phyloP scores from a whole-genome alignment of 1,140 invertebrate genomes.

The Cryptotermes secundus region DNA sequence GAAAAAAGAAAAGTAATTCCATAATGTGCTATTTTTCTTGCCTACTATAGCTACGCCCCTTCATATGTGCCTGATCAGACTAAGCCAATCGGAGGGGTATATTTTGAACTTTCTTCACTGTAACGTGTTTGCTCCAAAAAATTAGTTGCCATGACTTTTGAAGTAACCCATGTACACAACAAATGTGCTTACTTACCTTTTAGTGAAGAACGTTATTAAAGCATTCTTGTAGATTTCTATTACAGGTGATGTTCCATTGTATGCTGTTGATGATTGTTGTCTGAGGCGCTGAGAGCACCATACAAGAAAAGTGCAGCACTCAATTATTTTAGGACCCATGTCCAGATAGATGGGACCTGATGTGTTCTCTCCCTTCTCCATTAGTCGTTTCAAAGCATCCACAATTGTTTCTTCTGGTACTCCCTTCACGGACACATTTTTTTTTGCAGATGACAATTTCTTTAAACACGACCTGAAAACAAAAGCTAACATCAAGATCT shows the following conservation, averaged over 20 bases:
- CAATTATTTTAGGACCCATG: slow-evolving; percentile 63
- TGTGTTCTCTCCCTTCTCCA: slow-evolving; percentile 63
- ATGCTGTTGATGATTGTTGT: slow-evolving; percentile 40
- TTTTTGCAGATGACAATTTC: slow-evolving; percentile 59
- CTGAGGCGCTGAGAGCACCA: slow-evolving; percentile 53
- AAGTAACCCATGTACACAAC: no score
- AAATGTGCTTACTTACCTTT: slow-evolving; percentile 4
- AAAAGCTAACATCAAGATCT: background rate
- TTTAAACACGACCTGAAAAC: slow-evolving; percentile 53
- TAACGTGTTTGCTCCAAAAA: no score
- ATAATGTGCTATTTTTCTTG: no score
- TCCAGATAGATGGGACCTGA: slow-evolving; percentile 62
- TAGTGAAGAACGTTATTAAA: slow-evolving; percentile 48
- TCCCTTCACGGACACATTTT: slow-evolving; percentile 58
- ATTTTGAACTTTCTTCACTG: no score
- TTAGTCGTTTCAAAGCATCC: slow-evolving; percentile 57
- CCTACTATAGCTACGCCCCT: no score
- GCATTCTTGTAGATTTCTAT: slow-evolving; percentile 53
- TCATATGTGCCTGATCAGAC: no score
- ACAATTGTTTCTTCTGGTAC: slow-evolving; percentile 58
- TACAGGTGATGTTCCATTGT: slow-evolving; percentile 47
- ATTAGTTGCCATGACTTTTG: no score
- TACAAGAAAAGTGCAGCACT: slow-evolving; percentile 65
- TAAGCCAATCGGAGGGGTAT: no score
- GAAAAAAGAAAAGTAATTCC: no score